phyloP scores from a whole-genome alignment of 2,888 invertebrate genomes.

The Mellilla xanthometata region DNA sequence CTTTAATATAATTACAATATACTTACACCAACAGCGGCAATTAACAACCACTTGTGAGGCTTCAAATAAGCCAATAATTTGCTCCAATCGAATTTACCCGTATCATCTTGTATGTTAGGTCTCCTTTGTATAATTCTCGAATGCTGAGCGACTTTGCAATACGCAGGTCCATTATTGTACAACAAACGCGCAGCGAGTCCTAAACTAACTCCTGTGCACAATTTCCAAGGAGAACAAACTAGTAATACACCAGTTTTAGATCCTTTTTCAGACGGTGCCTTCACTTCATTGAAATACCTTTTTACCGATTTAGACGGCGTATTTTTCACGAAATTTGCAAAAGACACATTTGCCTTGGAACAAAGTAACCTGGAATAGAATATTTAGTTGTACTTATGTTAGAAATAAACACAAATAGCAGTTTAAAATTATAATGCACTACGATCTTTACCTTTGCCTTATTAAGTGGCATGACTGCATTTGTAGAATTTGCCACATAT shows the following conservation, averaged over 20 bases:
- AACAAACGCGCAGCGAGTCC: conserved; percentile 61
- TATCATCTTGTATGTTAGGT: conserved; percentile 69
- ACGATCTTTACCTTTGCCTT: conserved; percentile 59
- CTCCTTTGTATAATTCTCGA: conserved; percentile 83
- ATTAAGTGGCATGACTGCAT: conserved; percentile 53
- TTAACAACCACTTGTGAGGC: conserved; percentile 89
- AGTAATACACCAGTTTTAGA: conserved; percentile 50
- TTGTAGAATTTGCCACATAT: conserved; percentile 71
- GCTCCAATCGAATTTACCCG: conserved; percentile 89
- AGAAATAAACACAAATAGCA: not conserved
- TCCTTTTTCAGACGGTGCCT: conserved; percentile 49
- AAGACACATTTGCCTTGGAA: conserved; percentile 50
- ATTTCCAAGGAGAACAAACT: conserved; percentile 69
- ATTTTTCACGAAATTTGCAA: conserved; percentile 55
- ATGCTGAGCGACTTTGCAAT: conserved; percentile 83
- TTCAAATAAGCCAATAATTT: conserved; percentile 87
- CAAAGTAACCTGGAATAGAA: conserved; percentile 58
- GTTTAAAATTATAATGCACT: conserved; percentile 2
- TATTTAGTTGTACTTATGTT: not conserved
- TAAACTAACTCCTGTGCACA: conserved; percentile 71
- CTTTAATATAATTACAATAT: too few relatives aligned
- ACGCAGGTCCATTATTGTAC: conserved; percentile 79
- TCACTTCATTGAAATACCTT: conserved; percentile 54
- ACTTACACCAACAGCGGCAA: conserved; percentile 91
- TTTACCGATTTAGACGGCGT: conserved; percentile 55